These are phyloP conservation scores for Petrocephalus zakoni DNA, from an alignment of 2,113 vertebrate species.

Conservation along the genomic window DNA sequence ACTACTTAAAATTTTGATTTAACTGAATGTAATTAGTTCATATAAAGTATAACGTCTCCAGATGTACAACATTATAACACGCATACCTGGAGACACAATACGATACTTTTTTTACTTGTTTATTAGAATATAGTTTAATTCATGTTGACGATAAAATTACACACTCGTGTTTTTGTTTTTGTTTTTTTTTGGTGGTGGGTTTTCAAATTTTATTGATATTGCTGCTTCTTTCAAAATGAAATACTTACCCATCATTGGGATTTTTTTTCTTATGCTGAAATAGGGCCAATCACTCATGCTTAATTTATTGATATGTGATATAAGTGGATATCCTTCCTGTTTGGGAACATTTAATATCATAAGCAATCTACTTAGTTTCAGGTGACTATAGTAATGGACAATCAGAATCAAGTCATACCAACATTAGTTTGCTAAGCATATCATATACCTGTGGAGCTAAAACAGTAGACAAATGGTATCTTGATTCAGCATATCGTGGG, in stretches of 20 bases:
- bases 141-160: not conserved
- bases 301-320: not conserved
- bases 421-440: not conserved
- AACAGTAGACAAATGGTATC: not conserved
- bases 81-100: not conserved
- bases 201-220: not conserved
- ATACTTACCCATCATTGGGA: not conserved
- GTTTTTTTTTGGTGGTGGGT: not conserved
- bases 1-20: not conserved
- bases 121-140: not conserved
- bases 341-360: not conserved
- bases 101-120: not conserved
- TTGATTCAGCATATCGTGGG: not conserved
- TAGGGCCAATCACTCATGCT: not conserved
- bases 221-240: not conserved
- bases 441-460: not conserved
- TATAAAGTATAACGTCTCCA: not conserved
- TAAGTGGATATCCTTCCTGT: not conserved
- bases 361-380: not conserved
- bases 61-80: not conserved
- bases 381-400: not conserved
- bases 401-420: not conserved
- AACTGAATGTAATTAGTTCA: not conserved
- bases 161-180: not conserved
- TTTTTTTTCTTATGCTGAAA: not conserved